Base-by-base conservation (phyloP, 2,113 vertebrate genomes). In the Riparia riparia region DNA sequence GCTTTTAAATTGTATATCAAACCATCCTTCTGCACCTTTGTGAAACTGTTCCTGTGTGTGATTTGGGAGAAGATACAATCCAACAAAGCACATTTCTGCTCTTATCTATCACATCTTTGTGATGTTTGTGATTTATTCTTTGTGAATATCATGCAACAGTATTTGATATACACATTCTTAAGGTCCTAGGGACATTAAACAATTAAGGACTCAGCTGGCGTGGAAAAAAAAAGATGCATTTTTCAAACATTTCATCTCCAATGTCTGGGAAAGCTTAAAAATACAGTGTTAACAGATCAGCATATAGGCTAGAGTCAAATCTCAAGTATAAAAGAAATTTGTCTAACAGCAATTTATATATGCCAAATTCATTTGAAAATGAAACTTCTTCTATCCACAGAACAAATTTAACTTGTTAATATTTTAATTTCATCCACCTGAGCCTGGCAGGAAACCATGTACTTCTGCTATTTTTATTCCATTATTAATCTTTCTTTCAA, bases 401-500 rank as follows among this genome's bases (percentile, higher is more conserved):
- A n/a, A 51, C 6, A 65, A 57, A 66, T 71, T 85, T 84, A 74
- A 94, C 13, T 50, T 66, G n/a, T 45, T 77, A 66, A 29, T 84
- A 80, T 53, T 64, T 80, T 60, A 49, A 85, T 93, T 60, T 85
- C 37, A 85, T 50, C 31, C 9, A 50, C 66, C 17, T 82, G 31
- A 85, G 32, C 57, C 50, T 83, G 39, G 51, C 68, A 85, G 17
- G 11, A 93, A 94, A 85, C 15, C 10, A 26, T 5, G 10, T 22
- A 73, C 14, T 82, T 87, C 47, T 81, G 56, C 49, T 82, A 82
- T 69, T 81, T 96, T 82, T 73, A 82, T 88, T 91, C 32, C 10
- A 80, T 64, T 61, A 74, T 83, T 94, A 78, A 95, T 96, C 56
- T 91, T 90, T 61, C 31, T 83, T 97, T 90, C 82, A 94, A 47